Percentiles rank a stretch among this genome's conserved stretches.
These are phyloP conservation scores for Philotrypesis tridentata DNA, from an alignment of 1,140 invertebrate genomes.

Conservation along the genomic window DNA sequence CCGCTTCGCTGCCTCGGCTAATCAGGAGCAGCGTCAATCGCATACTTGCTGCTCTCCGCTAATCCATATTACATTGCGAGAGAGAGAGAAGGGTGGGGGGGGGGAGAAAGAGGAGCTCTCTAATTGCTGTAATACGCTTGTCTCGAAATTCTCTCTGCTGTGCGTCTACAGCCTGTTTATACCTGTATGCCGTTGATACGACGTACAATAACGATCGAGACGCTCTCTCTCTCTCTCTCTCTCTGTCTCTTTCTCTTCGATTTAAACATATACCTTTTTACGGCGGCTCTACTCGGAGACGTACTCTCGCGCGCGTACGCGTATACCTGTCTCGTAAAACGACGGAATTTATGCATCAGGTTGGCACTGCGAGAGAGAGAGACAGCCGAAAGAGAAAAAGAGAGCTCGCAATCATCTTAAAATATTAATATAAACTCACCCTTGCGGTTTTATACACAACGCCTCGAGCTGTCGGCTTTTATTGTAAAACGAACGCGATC, in stretches of 20 bases:
- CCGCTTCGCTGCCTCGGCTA: constrained; percentile 28
- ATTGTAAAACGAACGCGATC: constrained; percentile 4
- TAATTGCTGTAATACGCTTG: no score
- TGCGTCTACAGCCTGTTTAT: no score
- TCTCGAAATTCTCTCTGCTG: no score
- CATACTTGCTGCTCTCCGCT: constrained; percentile 45
- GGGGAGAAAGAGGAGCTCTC: no score
- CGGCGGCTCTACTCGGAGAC: no score
- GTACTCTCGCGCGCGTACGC: neutral
- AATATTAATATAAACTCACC: constrained; percentile 34
- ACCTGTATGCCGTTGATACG: no score
- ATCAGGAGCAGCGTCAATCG: constrained; percentile 44
- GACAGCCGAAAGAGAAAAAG: no score
- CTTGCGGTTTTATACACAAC: neutral
- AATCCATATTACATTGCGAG: constrained; percentile 45
- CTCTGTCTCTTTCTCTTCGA: no score
- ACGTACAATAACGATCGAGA: no score
- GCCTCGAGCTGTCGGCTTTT: neutral
- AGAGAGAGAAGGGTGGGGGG: neutral
- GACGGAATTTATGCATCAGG: constrained; percentile 22
- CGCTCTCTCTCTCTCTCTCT: no score
- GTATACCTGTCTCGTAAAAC: constrained; percentile 24
- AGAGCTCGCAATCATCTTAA: constrained; percentile 10
- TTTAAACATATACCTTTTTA: no score
- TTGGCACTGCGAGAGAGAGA: no score